A percentile compares a stretch with the other conserved stretches of the same genome.
These are phyloP conservation scores for Micropoecilia bifurca DNA, from an alignment of 2,797 vertebrate genomes.

Conservation along the genomic window DNA sequence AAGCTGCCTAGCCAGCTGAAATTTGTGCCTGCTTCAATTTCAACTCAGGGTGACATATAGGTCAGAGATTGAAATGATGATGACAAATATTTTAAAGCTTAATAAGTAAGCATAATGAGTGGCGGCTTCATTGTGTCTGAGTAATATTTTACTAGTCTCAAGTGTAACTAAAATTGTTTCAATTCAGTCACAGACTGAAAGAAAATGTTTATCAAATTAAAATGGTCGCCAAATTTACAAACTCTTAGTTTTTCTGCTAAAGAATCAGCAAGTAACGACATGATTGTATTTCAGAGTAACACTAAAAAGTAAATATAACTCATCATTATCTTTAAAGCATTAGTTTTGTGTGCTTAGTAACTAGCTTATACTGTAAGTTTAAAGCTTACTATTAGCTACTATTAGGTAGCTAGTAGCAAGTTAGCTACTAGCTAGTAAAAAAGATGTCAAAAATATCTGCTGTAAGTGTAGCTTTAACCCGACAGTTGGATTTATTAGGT, in stretches of 20 bases:
- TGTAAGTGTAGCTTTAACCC: not conserved
- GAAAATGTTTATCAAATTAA: not conserved
- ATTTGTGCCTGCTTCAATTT: conserved; percentile 47
- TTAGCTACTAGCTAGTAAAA: too few relatives aligned
- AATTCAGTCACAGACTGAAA: not conserved
- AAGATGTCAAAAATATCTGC: too few relatives aligned
- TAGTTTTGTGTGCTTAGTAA: not conserved
- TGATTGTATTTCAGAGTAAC: not conserved
- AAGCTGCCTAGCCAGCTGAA: conserved; percentile 41
- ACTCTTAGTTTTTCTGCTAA: not conserved
- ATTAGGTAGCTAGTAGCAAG: too few relatives aligned
- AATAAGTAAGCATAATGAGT: not conserved
- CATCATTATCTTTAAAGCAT: not conserved
- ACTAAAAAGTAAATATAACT: not conserved
- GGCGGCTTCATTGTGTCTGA: not conserved
- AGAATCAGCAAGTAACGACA: not conserved
- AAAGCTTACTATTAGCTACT: too few relatives aligned
- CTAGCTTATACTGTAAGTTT: not conserved
- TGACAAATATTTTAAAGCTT: not conserved
- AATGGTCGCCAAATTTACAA: not conserved
- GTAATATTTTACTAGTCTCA: not conserved
- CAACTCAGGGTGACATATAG: conserved; percentile 28
- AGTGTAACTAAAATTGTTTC: not conserved
- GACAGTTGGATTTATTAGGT: not conserved
- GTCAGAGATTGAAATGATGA: not conserved